Evolutionary conservation across 2,113 vertebrate species (phyloP), one percentile per base, ranked within the genome.

Genomic region (Himantopus leucocephalus): DNA sequence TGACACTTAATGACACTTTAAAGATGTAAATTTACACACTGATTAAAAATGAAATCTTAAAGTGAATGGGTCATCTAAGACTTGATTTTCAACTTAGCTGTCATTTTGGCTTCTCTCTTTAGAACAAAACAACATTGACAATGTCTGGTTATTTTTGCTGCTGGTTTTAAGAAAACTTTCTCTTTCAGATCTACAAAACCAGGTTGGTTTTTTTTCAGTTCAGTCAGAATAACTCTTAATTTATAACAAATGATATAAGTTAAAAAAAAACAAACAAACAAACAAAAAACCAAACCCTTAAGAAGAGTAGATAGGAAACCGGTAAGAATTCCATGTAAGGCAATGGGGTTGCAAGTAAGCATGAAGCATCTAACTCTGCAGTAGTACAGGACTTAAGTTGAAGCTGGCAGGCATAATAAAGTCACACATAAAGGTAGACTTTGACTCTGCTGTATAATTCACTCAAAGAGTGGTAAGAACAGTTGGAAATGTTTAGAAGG

Each of bases 401-500:
- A 79, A 55, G n/a, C 9, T 85, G 24, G 5, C 22, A 19, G 14
- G 13, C 4, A 17, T 11, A 20, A 50, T 15, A 41, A 73, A 50
- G 12, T 22, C 13, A 32, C 6, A 60, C 14, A 9, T 15, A 60
- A 64, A 66, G 3, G 3, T 29, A 78, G 27, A 19, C 6, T 77
- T 84, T 41, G 8, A 34, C 10, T 67, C 23, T 0, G 0, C 35
- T 53, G 10, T 17, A 12, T 56, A 35, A 30, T 64, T 85, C 34
- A 30, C 14, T 37, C 7, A 74, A 27, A 0, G 0, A 4, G 0
- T 12, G 8, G 8, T 50, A 19, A 41, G 13, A 47, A 55, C 6
- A 32, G 6, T 18, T 58, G 30, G 12, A 68, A 79, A 52, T 21
- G 5, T 39, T 62, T 26, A 43, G 43, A 5, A 1, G 2, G 4